Evolutionary conservation across 1,140 invertebrate species (phyloP).

Genomic region (Hirudo medicinalis): DNA sequence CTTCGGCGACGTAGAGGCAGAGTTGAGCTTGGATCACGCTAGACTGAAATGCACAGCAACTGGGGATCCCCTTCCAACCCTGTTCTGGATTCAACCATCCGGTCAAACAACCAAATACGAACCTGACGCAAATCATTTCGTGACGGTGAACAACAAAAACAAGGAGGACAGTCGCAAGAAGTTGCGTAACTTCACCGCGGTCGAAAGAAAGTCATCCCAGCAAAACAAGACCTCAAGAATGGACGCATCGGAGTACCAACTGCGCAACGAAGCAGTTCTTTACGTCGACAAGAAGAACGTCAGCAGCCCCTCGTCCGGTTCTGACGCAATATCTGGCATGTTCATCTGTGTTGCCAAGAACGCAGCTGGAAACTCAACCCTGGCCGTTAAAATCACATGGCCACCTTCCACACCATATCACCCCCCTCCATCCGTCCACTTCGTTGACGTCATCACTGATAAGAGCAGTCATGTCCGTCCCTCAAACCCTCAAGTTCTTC

Average conservation of each 20-base stretch:
- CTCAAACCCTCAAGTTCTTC: neutral
- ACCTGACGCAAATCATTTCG: neutral
- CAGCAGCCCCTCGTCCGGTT: neutral
- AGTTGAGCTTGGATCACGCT: neutral
- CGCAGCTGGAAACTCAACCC: conserved; percentile 36
- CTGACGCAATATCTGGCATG: conserved; percentile 11
- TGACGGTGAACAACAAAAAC: conserved; percentile 1
- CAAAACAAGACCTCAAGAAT: neutral
- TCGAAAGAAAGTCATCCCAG: neutral
- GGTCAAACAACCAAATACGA: conserved; percentile 28
- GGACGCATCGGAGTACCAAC: neutral
- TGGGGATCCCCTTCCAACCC: conserved; percentile 34
- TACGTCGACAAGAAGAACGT: conserved; percentile 9
- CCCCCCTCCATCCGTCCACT: neutral
- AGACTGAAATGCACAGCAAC: conserved; percentile 33
- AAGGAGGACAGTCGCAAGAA: neutral
- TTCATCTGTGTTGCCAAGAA: conserved; percentile 37
- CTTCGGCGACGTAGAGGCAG: conserved; percentile 10
- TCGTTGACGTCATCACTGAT: neutral
- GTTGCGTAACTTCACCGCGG: neutral
- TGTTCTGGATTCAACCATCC: conserved; percentile 35
- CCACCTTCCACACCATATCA: conserved; percentile 20
- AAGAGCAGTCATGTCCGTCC: neutral
- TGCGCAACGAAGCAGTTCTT: neutral
- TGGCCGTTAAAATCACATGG: conserved; percentile 36